Base-by-base conservation (phyloP, 1,140 invertebrate genomes). In the Neodiprion virginianus region DNA sequence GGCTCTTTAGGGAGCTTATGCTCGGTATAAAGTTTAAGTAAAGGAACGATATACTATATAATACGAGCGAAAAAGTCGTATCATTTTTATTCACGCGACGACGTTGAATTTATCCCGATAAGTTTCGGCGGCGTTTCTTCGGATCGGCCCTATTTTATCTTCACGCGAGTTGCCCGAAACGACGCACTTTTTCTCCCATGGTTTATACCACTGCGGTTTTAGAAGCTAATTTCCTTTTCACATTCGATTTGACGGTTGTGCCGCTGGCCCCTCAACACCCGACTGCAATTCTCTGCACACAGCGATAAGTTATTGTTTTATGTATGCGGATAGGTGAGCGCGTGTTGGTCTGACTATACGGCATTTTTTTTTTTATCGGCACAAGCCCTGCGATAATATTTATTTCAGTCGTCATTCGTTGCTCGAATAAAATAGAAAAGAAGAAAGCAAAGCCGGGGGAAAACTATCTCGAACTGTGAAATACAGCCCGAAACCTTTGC, bases 221-320 rank as follows among this genome's bases (percentile, higher is more conserved):
- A 75, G 75, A 75, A 73, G 75, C 83, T 86, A 86, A 86, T 86
- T 86, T 86, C 85, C 85, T 81, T 78, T 77, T 79, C 78, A 72
- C 84, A 81, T 85, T 86, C 82, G 85, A 85, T 86, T 85, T 61
- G 53, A 61, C 53, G 53, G 53, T 61, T 3, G 85, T 85, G 83
- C 84, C 83, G 79, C 72, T 73, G 76, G 74, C 70, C 65, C 79
- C 73, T 81, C 81, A 80, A 84, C 78, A 74, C 78, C 50, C 66
- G 72, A 17, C 53, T 14, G 49, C 75, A 75, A 78, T 14, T 79
- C 77, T 61, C 53, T 72, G 67, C 48, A 50, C 72, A 66, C 17
- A 14, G 53, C 11, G 53, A 23, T 74, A 69, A 69, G 21, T 69
- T 69, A 69, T 69, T 69, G 72, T 73, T 61, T 67, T 12, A 61